Conservation (phyloP, 2,797 vertebrate species). For the Semaprochilodus insignis region DNA sequence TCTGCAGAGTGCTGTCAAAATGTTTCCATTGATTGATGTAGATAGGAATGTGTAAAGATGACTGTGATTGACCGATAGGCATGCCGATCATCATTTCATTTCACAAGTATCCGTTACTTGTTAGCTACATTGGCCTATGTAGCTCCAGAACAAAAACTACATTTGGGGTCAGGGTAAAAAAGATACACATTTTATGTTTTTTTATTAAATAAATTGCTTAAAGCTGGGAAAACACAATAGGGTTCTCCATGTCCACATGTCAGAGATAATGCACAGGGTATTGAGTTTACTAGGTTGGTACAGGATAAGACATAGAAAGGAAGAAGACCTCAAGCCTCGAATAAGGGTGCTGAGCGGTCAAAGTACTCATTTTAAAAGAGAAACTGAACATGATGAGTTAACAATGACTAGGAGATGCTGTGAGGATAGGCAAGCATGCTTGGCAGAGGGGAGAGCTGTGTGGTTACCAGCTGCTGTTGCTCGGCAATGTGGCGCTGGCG, state of each 20-base stretch:
- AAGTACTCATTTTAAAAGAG: background rate
- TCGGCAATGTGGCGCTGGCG: constrained; percentile 83
- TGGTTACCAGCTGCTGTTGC: constrained; percentile 90
- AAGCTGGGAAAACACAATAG: background rate
- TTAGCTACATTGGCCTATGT: background rate
- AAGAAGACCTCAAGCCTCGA: too few relatives aligned
- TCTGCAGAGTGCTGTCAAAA: too few relatives aligned
- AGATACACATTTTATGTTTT: background rate
- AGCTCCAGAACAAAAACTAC: background rate
- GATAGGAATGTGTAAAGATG: too few relatives aligned
- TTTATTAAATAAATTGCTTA: background rate
- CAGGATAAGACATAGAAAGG: background rate
- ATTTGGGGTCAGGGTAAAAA: background rate
- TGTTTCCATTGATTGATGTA: too few relatives aligned
- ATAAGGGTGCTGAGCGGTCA: background rate
- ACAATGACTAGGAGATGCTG: background rate
- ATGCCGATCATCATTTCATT: too few relatives aligned
- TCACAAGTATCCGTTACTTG: background rate
- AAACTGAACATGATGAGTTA: background rate
- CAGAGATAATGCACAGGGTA: background rate
- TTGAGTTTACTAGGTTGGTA: too few relatives aligned
- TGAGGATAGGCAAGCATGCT: background rate
- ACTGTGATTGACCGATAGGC: too few relatives aligned
- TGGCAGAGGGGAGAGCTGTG: background rate
- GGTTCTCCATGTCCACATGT: background rate